Base-by-base conservation (phyloP, 2,888 invertebrate species). In the Ennomos fuscantarius region DNA sequence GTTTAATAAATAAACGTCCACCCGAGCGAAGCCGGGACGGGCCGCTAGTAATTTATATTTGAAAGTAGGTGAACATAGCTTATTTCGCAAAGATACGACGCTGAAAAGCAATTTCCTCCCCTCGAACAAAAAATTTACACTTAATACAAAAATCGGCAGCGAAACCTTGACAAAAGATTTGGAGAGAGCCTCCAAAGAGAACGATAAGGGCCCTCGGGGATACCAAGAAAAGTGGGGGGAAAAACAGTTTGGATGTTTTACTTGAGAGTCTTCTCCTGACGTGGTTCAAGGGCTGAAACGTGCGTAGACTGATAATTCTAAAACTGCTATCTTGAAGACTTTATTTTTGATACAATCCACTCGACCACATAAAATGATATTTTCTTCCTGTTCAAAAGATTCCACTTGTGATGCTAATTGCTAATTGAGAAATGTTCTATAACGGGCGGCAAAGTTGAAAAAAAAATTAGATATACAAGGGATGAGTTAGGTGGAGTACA, bases 261-360 rank as follows among this genome's bases (percentile, higher is more conserved):
- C 36, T 40, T 41, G 12, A 24, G 24, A 40, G 31, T 13, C 13
- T 41, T 37, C 36, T 48, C 51, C 41, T 51, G 42, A 54, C 51
- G 62, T 44, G 46, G 55, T 56, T 52, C 44, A 37, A 57, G 56
- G 60, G 55, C 47, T 32, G 48, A 52, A 56, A 40, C 50, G 50
- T 55, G 57, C 60, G 39, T 53, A 41, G 51, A 50, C 40, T 42
- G 34, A 31, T 33, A 43, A 47, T 37, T 24, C 6, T 24, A 24
- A 24, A 24, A 6, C 24, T 24, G 24, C 6, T 24, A 24, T 24
- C 24, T 24, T 24, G 24, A 24, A 24, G 24, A 5, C 5, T 6
- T 24, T 24, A 24, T 24, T 24, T 24, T 24, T 6, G 24, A 24
- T 24, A 24, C 24, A 24, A 24, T 24, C 24, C 24, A 24, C 2